A percentile compares a stretch with the other conserved stretches of the same genome.
phyloP scores from a whole-genome alignment of 92 coral and sea anemone genomes.

The Paragorgia papillata region DNA sequence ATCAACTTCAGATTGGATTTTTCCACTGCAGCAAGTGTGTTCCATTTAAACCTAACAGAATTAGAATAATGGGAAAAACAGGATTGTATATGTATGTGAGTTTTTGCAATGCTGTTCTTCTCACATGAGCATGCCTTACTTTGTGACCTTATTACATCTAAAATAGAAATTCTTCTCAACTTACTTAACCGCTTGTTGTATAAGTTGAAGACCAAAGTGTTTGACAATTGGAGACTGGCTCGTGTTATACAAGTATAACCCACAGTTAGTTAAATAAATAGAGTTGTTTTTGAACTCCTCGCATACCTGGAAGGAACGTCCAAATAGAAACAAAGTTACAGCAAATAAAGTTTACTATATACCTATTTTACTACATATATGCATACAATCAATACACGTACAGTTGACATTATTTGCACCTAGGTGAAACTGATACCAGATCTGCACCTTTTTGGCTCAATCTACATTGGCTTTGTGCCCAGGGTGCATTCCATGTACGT shows the following conservation, averaged over 20 bases:
- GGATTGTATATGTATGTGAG: background rate
- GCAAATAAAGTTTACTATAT: too few species aligned
- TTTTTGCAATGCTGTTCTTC: too few species aligned
- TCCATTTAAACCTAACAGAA: conserved; percentile 75
- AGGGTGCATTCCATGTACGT: too few species aligned
- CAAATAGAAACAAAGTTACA: background rate
- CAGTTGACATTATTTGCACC: too few species aligned
- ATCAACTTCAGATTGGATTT: conserved; percentile 68
- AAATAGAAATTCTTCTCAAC: conserved; percentile 8
- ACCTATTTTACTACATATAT: too few species aligned
- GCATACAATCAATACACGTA: too few species aligned
- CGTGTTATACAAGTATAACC: conserved; percentile 60
- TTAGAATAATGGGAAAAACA: background rate
- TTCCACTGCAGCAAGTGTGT: conserved; percentile 64
- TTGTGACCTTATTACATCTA: too few species aligned
- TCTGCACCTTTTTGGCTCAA: too few species aligned
- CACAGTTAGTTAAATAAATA: conserved; percentile 69
- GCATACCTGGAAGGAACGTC: conserved; percentile 54
- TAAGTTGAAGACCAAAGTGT: conserved; percentile 83
- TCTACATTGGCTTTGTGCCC: too few species aligned
- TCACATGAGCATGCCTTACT: too few species aligned
- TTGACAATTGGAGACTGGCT: conserved; percentile 74
- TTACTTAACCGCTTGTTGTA: conserved; percentile 90
- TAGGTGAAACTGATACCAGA: too few species aligned
- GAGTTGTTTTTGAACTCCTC: conserved; percentile 81